phyloP scores from a whole-genome alignment of 2,113 vertebrate genomes.

The Epinephelus lanceolatus region DNA sequence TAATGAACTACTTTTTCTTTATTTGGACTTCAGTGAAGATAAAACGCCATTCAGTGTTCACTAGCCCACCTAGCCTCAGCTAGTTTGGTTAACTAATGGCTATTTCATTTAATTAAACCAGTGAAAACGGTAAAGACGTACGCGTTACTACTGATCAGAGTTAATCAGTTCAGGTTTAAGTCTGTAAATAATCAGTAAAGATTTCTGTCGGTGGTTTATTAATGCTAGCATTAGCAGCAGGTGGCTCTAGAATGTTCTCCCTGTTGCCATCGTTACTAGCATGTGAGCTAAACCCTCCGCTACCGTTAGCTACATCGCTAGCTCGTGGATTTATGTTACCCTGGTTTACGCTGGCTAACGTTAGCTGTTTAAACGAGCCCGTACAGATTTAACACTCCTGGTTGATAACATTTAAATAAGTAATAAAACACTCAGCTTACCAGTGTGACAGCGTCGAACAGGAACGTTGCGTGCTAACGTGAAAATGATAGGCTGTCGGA shows the following conservation, averaged over 20 bases:
- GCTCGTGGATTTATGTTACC: not conserved
- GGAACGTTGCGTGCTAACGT: not conserved
- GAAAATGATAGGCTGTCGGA: constrained; percentile 19
- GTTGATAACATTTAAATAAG: not conserved
- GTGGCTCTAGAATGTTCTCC: constrained; percentile 76
- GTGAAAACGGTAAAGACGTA: rapidly evolving
- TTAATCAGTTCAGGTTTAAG: rapidly evolving
- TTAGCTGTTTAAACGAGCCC: not conserved
- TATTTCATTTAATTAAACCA: not conserved
- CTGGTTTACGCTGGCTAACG: not conserved
- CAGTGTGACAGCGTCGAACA: constrained; percentile 13
- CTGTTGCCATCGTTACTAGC: constrained; percentile 77
- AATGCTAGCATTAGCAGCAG: constrained; percentile 45
- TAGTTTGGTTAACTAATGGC: not conserved
- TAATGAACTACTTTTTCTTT: no score
- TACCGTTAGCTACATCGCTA: constrained; percentile 22
- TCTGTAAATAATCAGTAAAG: rapidly evolving
- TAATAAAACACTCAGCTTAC: constrained; percentile 26
- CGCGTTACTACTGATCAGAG: rapidly evolving
- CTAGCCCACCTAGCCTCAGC: not conserved
- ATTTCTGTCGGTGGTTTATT: not conserved
- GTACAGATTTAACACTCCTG: not conserved
- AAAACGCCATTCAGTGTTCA: not conserved
- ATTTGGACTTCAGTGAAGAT: no score
- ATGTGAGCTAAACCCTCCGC: constrained; percentile 41